These are phyloP conservation scores for Ophion obscuratus DNA, from an alignment of 2,888 invertebrate genomes.

Conservation along the genomic window DNA sequence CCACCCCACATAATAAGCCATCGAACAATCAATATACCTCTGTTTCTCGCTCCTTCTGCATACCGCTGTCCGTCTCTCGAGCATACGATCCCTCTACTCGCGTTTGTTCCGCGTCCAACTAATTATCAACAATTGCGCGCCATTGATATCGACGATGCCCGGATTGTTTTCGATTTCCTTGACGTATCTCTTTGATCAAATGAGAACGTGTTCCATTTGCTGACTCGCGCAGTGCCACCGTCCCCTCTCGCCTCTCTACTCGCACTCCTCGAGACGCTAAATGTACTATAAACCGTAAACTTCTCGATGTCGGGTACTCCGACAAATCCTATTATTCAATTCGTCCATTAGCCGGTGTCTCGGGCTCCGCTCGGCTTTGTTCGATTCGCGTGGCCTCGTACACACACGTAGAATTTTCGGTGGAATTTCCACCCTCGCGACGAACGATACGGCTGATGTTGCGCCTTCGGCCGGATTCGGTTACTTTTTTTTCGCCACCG, in stretches of 20 bases:
- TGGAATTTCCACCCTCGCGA: neutral
- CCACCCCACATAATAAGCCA: too few species aligned
- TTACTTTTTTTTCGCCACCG: neutral
- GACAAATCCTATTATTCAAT: slow-evolving; percentile 40
- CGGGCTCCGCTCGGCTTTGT: neutral
- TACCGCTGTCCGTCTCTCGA: neutral
- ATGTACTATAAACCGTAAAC: slow-evolving; percentile 27
- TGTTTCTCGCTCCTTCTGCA: neutral
- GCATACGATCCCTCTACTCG: neutral
- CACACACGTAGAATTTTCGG: slow-evolving; percentile 10
- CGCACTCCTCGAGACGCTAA: slow-evolving; percentile 13
- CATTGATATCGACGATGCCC: neutral
- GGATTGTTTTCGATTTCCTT: slow-evolving; percentile 1
- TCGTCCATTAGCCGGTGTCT: slow-evolving; percentile 74
- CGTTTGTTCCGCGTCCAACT: neutral
- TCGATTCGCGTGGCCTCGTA: neutral
- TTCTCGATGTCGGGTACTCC: slow-evolving; percentile 12
- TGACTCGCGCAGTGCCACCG: too few species aligned
- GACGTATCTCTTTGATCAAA: slow-evolving; percentile 34
- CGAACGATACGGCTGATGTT: neutral
- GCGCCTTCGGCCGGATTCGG: neutral
- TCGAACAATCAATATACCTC: neutral
- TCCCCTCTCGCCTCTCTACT: too few species aligned
- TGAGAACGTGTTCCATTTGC: slow-evolving; percentile 3
- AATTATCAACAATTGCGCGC: slow-evolving; percentile 25